Base-by-base conservation (phyloP, 1,140 invertebrate genomes). In the Drosophila nikananu region DNA sequence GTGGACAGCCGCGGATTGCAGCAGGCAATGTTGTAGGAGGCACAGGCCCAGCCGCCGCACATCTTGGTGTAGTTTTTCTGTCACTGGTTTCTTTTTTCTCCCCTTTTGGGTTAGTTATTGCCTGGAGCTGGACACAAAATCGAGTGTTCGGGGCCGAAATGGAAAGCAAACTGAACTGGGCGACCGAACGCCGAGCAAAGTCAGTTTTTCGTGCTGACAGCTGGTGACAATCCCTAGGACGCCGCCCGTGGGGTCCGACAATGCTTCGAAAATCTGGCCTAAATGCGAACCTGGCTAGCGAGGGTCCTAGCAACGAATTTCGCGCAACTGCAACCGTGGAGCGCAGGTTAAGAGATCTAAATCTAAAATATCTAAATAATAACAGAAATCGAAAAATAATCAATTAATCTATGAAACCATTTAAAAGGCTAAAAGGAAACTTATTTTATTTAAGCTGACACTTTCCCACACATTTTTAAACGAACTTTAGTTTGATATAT, bases 21-120 rank as follows among this genome's bases (percentile, higher is more conserved):
- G 46, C 81, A 86, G 19, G 86, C 86, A n/a, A 90, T 51, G 5
- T 25, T 19, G 35, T 90, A 90, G 17, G 86, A 86, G 15, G 49
- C 44, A 65, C 86, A 90, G 12, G 86, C 86, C 86, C 86, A 90
- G 9, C 86, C 86, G 41, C 86, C 86, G 30, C 86, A 90, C 86
- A 90, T 87, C 44, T 76, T 86, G 19, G 12, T 32, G 52, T 27
- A 41, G 17, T 49, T 57, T 58, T 55, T 57, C 4, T 13, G 32
- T 21, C 23, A 5, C 21, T 25, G 12, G 19, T 37, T 37, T 19
- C 10, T 46, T 55, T 77, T 59, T 63, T 39, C 21, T 13, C 46
- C 49, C 23, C 21, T 19, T 46, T 46, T 37, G n/a, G 35, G 30
- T n/a, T 67, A 67, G 62, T 55, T 68, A 59, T 60, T 21, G 37